Evolutionary conservation across 2,797 vertebrate species (phyloP).

Genomic region (Clarias pachynema): DNA sequence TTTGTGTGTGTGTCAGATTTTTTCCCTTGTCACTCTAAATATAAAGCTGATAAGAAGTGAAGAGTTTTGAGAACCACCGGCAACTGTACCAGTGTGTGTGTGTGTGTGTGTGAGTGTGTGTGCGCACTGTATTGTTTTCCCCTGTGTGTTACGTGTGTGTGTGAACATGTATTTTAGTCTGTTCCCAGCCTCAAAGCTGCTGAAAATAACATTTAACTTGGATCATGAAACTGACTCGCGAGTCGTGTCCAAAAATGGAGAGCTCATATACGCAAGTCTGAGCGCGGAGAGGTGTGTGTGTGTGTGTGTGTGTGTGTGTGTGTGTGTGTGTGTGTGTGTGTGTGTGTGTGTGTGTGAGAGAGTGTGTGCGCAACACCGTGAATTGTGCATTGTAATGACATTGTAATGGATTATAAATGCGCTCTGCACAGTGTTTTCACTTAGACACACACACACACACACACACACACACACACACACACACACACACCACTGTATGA

Average conservation of each 20-base stretch:
- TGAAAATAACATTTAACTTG: slow-evolving; percentile 74
- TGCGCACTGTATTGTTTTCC: slow-evolving; percentile 14
- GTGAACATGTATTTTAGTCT: slow-evolving; percentile 53
- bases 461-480: not conserved
- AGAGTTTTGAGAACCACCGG: slow-evolving; percentile 59
- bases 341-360: not conserved
- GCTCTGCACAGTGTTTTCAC: not conserved
- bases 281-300: not conserved
- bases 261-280: not conserved
- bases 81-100: slow-evolving; percentile 43
- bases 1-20: not conserved
- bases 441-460: not conserved
- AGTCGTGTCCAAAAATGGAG: slow-evolving; percentile 39
- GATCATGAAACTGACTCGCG: slow-evolving; percentile 57
- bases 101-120: slow-evolving; percentile 32
- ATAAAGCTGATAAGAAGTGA: slow-evolving; percentile 74
- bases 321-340: not conserved
- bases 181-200: slow-evolving; percentile 62
- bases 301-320: not conserved
- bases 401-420: slow-evolving; percentile 9
- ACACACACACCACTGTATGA: no score
- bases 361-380: not conserved
- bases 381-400: slow-evolving; percentile 8
- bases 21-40: slow-evolving; percentile 66
- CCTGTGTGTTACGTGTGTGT: slow-evolving; percentile 42